Evolutionary conservation across 2,888 invertebrate species (phyloP).

Genomic region (Serripes groenlandicus): DNA sequence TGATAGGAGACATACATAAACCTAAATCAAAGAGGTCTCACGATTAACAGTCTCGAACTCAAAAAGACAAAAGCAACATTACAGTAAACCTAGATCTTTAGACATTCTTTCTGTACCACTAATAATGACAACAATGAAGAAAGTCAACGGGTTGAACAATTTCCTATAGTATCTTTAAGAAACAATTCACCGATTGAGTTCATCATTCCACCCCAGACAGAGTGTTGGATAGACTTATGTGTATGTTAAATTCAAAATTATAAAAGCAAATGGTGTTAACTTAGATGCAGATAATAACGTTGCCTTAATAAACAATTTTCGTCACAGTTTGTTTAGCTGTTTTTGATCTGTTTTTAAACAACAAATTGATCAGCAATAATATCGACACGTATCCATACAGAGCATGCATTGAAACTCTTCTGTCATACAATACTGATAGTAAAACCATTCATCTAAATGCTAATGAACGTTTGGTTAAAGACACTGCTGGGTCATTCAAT

Average conservation of each 20-base stretch:
- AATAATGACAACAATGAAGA: constrained; percentile 33
- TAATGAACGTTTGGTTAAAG: not conserved
- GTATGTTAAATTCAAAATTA: constrained; percentile 17
- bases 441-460: constrained; percentile 1
- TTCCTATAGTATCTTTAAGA: not conserved
- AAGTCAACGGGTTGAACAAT: constrained; percentile 19
- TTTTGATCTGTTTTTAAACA: constrained; percentile 22
- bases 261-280: not conserved
- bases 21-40: not conserved
- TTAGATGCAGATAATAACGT: not conserved
- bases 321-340: constrained; percentile 11
- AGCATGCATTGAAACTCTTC: constrained; percentile 14
- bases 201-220: constrained; percentile 16
- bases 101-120: constrained; percentile 23
- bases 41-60: not conserved
- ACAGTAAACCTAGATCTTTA: constrained; percentile 14
- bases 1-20: not conserved
- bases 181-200: constrained; percentile 15
- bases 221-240: constrained; percentile 12
- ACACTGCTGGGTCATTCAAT: constrained; percentile 6
- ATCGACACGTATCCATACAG: constrained; percentile 10
- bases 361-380: constrained; percentile 17
- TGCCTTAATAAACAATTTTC: constrained; percentile 12
- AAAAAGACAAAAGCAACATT: not conserved
- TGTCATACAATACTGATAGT: not conserved